These are phyloP conservation scores for Vollenhovia emeryi DNA, from an alignment of 1,140 invertebrate species.

Conservation along the genomic window DNA sequence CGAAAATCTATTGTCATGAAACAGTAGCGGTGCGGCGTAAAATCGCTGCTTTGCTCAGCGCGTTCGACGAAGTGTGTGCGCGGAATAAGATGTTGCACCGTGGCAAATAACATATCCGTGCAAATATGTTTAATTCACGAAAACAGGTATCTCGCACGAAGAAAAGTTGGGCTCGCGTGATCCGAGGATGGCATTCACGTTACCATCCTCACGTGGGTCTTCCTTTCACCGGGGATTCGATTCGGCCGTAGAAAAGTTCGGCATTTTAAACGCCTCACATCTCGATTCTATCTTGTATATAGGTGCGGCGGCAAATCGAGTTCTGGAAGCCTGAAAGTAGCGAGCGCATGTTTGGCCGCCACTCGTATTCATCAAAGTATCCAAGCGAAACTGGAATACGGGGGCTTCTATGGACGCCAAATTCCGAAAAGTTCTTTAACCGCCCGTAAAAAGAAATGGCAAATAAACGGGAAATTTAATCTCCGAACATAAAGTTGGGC, in stretches of 20 bases:
- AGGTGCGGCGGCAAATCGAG: constrained; percentile 37
- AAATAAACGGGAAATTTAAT: constrained; percentile 42
- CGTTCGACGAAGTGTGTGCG: neutral
- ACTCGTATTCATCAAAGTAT: constrained; percentile 41
- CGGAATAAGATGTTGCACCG: neutral
- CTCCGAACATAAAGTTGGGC: neutral
- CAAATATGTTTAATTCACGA: constrained; percentile 17
- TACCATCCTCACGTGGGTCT: neutral
- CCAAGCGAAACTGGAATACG: constrained; percentile 18
- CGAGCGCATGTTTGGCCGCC: constrained; percentile 26
- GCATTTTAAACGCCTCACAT: constrained; percentile 37
- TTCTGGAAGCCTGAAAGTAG: constrained; percentile 38
- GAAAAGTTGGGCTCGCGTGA: constrained; percentile 5
- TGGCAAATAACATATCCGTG: neutral
- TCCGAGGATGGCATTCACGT: neutral
- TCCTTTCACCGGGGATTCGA: constrained; percentile 41
- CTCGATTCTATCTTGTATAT: constrained; percentile 26
- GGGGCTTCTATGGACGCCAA: neutral
- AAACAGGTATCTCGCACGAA: neutral
- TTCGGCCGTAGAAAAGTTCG: constrained; percentile 31
- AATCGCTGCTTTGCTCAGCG: neutral
- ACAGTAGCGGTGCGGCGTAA: neutral
- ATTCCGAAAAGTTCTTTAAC: constrained; percentile 39
- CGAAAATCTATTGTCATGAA: neutral
- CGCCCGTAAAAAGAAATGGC: constrained; percentile 26